These are phyloP conservation scores for Lanistes nyassanus DNA, from an alignment of 1,140 invertebrate species.

Conservation along the genomic window DNA sequence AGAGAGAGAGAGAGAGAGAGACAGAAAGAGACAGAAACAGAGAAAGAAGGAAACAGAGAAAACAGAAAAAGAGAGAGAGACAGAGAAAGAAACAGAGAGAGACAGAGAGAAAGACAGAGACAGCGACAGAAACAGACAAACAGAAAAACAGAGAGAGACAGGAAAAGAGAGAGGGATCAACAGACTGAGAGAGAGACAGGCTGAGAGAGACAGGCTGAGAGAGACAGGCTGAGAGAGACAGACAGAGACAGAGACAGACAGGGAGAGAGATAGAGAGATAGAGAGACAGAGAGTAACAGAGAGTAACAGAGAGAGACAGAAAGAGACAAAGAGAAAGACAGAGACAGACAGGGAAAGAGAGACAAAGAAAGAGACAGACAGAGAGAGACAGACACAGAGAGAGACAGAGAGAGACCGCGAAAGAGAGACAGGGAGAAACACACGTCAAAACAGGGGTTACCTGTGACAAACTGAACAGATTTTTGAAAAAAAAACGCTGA, in stretches of 20 bases:
- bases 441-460: too few species aligned
- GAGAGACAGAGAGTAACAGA: slow-evolving; percentile 6
- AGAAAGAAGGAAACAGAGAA: too few species aligned
- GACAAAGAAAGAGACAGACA: not conserved
- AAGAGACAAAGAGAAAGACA: not conserved
- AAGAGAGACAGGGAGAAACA: not conserved
- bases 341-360: not conserved
- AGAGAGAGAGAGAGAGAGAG: too few species aligned
- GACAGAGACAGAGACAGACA: not conserved
- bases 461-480: too few species aligned
- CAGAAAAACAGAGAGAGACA: not conserved
- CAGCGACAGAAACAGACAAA: too few species aligned
- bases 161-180: not conserved
- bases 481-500: too few species aligned
- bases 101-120: too few species aligned
- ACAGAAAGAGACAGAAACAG: too few species aligned
- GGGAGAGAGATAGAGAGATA: not conserved
- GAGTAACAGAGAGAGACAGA: not conserved
- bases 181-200: not conserved
- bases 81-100: too few species aligned
- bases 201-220: not conserved
- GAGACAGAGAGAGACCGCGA: not conserved
- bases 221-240: not conserved
- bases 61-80: too few species aligned
- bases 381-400: slow-evolving; percentile 1